Evolutionary conservation across 2,888 invertebrate genomes (phyloP).

Genomic region (Iselma pallidipennis): DNA sequence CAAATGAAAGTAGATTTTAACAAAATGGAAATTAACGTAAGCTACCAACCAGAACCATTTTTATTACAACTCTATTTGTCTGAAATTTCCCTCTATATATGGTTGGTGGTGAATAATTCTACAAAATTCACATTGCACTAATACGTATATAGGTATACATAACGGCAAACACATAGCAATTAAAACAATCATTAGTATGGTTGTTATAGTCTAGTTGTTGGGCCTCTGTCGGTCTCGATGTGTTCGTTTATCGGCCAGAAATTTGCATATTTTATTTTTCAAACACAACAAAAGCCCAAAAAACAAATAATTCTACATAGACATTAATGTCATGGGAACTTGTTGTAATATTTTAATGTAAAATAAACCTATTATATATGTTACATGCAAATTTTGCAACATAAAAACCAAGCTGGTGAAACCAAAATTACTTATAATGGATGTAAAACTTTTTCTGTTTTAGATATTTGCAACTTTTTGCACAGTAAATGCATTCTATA

Average conservation of each 20-base stretch:
- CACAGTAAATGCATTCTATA: background rate
- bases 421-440: background rate
- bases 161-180: slow-evolving; percentile 7
- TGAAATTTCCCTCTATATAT: background rate
- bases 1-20: background rate
- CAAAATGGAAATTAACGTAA: background rate
- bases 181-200: slow-evolving; percentile 19
- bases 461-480: background rate
- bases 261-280: slow-evolving; percentile 14
- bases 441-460: background rate
- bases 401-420: background rate
- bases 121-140: background rate
- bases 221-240: background rate
- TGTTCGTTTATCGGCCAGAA: slow-evolving; percentile 7
- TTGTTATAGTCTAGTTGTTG: slow-evolving; percentile 6
- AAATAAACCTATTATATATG: background rate
- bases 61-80: background rate
- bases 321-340: background rate
- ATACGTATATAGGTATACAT: background rate
- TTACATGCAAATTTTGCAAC: background rate
- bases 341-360: background rate
- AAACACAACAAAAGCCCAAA: background rate
- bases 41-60: background rate
- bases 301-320: background rate
- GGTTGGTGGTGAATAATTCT: slow-evolving; percentile 7